Evolutionary conservation across 2,797 vertebrate species (phyloP).

Genomic region (Champsocephalus gunnari): DNA sequence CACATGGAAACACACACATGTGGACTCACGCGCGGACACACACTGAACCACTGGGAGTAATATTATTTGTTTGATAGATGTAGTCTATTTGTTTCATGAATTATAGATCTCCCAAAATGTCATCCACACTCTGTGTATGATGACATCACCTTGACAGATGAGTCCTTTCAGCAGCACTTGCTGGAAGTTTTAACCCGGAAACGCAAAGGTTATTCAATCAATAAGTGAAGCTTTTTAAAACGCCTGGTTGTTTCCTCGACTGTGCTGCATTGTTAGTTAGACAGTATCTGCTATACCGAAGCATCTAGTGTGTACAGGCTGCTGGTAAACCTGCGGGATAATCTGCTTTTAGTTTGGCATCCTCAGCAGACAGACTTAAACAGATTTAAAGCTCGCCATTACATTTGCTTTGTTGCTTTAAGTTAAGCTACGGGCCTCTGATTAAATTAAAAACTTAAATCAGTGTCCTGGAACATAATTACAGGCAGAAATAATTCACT

Average conservation of each 20-base stretch:
- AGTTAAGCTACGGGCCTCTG: constrained; percentile 25
- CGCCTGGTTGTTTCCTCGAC: constrained; percentile 84
- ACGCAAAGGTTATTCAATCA: constrained; percentile 86
- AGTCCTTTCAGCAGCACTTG: constrained; percentile 54
- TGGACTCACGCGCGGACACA: constrained; percentile 22
- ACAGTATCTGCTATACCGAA: neutral
- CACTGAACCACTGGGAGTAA: constrained; percentile 61
- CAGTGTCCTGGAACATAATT: constrained; percentile 43
- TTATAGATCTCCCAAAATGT: constrained; percentile 87
- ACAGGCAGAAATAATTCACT: constrained; percentile 51
- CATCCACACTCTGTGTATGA: constrained; percentile 58
- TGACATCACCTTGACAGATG: constrained; percentile 74
- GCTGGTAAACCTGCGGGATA: constrained; percentile 31
- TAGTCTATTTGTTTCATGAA: constrained; percentile 89
- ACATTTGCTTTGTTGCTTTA: constrained; percentile 21
- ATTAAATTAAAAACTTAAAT: constrained; percentile 47
- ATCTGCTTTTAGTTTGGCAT: constrained; percentile 20
- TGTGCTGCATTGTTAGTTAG: constrained; percentile 70
- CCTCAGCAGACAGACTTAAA: constrained; percentile 33
- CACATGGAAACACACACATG: constrained; percentile 21
- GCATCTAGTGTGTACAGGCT: constrained; percentile 1
- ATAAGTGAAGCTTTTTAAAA: constrained; percentile 88
- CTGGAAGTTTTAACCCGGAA: constrained; percentile 72
- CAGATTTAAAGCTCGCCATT: constrained; percentile 21
- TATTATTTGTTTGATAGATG: constrained; percentile 87